These are phyloP conservation scores for Spondyliosoma cantharus DNA, from an alignment of 2,797 vertebrate species.

Conservation along the genomic window DNA sequence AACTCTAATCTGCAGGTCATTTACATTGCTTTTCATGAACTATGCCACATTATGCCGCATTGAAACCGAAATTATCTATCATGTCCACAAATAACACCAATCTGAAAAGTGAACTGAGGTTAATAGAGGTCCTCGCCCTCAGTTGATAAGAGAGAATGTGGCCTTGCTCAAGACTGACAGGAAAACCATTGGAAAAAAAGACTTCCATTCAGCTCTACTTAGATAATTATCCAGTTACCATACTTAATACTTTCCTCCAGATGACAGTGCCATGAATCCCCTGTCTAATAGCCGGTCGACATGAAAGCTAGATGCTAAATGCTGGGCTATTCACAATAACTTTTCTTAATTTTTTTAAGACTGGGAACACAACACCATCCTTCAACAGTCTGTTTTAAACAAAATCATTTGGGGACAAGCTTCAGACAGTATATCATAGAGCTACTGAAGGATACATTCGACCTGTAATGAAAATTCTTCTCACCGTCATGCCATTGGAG, in stretches of 20 bases:
- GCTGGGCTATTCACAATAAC: slow-evolving; percentile 45
- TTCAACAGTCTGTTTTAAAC: slow-evolving; percentile 13
- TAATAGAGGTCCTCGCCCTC: slow-evolving; percentile 72
- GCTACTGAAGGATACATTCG: neutral
- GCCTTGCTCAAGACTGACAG: slow-evolving; percentile 32
- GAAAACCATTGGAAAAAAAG: slow-evolving; percentile 24
- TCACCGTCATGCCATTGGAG: too few species aligned
- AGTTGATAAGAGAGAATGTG: slow-evolving; percentile 48
- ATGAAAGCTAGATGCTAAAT: slow-evolving; percentile 19
- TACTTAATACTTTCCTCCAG: slow-evolving; percentile 27
- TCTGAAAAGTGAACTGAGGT: slow-evolving; percentile 48
- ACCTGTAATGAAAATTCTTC: too few species aligned
- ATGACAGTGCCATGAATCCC: slow-evolving; percentile 7
- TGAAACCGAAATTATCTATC: slow-evolving; percentile 58
- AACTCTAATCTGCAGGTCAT: slow-evolving; percentile 62
- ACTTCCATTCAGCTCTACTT: slow-evolving; percentile 11
- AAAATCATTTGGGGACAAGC: slow-evolving; percentile 25
- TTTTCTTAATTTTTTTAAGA: slow-evolving; percentile 46
- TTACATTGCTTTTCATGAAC: slow-evolving; percentile 63
- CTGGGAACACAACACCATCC: slow-evolving; percentile 13
- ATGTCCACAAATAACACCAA: slow-evolving; percentile 43
- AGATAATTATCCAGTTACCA: slow-evolving; percentile 46
- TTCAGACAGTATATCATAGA: slow-evolving; percentile 37
- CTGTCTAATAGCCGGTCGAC: slow-evolving; percentile 18
- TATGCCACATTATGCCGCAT: slow-evolving; percentile 39